Conservation (phyloP, 2,888 invertebrate species). For the Tryphoninae sp. region DNA sequence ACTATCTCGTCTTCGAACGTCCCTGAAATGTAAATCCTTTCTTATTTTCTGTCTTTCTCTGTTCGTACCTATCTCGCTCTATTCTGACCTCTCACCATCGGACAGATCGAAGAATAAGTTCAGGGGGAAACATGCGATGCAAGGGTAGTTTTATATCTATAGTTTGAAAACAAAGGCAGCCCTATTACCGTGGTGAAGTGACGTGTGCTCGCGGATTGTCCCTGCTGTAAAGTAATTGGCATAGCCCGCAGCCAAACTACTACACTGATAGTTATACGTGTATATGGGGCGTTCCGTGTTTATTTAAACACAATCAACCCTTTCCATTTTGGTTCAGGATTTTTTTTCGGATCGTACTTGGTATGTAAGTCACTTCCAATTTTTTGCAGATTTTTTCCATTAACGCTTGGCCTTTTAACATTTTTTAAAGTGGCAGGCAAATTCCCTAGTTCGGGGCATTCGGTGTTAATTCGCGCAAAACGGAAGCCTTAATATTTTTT, state of each 20-base stretch:
- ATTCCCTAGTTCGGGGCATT: too few relatives aligned
- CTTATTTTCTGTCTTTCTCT: neutral
- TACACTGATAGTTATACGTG: neutral
- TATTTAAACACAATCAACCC: neutral
- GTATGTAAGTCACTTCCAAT: too few relatives aligned
- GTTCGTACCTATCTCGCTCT: neutral
- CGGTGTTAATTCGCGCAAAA: too few relatives aligned
- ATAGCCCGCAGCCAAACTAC: conserved; percentile 33
- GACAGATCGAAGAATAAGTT: conserved; percentile 75
- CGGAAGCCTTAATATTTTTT: too few relatives aligned
- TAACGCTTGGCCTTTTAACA: too few relatives aligned
- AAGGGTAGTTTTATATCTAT: conserved; percentile 69
- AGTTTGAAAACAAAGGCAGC: conserved; percentile 62
- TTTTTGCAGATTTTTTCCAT: too few relatives aligned
- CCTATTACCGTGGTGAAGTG: conserved; percentile 53
- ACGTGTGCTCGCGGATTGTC: conserved; percentile 59
- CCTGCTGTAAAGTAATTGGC: conserved; percentile 60
- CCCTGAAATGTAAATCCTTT: conserved; percentile 53
- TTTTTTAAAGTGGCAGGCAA: too few relatives aligned
- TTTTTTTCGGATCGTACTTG: too few relatives aligned
- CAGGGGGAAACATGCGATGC: conserved; percentile 76
- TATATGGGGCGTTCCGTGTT: conserved; percentile 1
- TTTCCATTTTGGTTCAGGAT: too few relatives aligned
- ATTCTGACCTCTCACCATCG: conserved; percentile 41
- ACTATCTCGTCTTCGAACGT: conserved; percentile 48